Conservation (phyloP, 2,113 vertebrate species). For the Panurus biarmicus region DNA sequence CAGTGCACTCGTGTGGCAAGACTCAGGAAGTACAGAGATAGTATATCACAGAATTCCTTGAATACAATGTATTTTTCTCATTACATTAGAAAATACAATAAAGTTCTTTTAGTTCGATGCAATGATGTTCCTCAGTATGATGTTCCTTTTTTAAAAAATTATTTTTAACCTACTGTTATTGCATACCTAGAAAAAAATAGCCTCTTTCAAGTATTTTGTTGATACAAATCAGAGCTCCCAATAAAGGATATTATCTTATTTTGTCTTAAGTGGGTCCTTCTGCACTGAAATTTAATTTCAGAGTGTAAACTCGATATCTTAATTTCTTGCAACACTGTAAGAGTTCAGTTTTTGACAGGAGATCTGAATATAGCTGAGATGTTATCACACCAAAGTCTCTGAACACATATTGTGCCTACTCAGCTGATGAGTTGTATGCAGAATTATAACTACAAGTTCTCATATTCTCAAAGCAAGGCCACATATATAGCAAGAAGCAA, state of each 20-base stretch:
- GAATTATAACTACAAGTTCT: neutral
- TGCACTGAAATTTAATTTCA: neutral
- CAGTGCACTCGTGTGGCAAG: neutral
- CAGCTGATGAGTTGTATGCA: neutral
- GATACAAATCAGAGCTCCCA: neutral
- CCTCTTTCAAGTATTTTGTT: neutral
- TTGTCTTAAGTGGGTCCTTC: neutral
- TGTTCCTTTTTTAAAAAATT: fast-evolving
- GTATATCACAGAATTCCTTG: neutral
- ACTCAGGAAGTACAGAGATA: neutral
- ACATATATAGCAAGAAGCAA: neutral
- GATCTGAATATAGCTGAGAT: neutral
- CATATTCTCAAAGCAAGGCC: neutral
- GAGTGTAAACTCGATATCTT: neutral
- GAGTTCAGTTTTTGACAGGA: neutral
- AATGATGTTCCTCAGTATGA: neutral
- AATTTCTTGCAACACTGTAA: neutral
- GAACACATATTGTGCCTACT: neutral
- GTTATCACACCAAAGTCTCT: neutral
- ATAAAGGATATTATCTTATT: neutral
- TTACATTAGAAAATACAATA: neutral
- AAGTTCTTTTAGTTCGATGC: neutral
- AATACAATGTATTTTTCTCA: neutral
- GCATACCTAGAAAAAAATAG: neutral
- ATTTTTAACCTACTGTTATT: neutral